Evolutionary conservation across 2,888 invertebrate genomes (phyloP).

Genomic region (Suillia variegata): DNA sequence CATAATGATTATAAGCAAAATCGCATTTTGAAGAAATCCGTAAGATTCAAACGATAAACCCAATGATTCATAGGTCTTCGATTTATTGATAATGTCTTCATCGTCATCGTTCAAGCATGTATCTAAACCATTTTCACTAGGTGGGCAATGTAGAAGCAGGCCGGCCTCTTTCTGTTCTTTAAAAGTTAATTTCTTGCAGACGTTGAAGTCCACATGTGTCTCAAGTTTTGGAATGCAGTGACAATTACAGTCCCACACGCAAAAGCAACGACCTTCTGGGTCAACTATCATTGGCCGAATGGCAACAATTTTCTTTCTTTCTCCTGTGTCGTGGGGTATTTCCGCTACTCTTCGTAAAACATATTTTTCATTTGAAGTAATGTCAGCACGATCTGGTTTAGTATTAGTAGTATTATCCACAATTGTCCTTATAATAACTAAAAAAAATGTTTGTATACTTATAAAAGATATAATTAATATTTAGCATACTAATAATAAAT

Average conservation of each 20-base stretch:
- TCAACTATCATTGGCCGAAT: slow-evolving; percentile 42
- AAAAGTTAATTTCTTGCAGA: slow-evolving; percentile 40
- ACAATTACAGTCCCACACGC: slow-evolving; percentile 52
- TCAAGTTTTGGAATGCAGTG: slow-evolving; percentile 46
- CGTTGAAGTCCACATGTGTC: slow-evolving; percentile 36
- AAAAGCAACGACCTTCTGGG: slow-evolving; percentile 48
- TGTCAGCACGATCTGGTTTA: too few relatives aligned
- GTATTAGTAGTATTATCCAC: too few relatives aligned
- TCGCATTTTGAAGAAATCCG: slow-evolving; percentile 21
- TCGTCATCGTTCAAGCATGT: slow-evolving; percentile 21
- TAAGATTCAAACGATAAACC: slow-evolving; percentile 15
- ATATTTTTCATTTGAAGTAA: too few relatives aligned
- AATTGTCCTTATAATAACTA: too few relatives aligned
- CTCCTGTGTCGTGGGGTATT: not conserved
- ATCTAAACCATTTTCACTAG: slow-evolving; percentile 20
- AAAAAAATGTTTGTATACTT: too few relatives aligned
- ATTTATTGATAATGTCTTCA: slow-evolving; percentile 6
- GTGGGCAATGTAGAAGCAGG: slow-evolving; percentile 31
- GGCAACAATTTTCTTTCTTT: slow-evolving; percentile 22
- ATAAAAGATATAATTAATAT: too few relatives aligned
- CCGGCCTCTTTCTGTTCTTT: slow-evolving; percentile 38
- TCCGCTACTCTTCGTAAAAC: too few relatives aligned
- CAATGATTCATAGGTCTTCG: slow-evolving; percentile 17
- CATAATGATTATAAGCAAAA: slow-evolving; percentile 29
- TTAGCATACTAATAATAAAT: too few relatives aligned